Evolutionary conservation across 2,797 vertebrate species (phyloP).

Genomic region (Salarias fasciatus): DNA sequence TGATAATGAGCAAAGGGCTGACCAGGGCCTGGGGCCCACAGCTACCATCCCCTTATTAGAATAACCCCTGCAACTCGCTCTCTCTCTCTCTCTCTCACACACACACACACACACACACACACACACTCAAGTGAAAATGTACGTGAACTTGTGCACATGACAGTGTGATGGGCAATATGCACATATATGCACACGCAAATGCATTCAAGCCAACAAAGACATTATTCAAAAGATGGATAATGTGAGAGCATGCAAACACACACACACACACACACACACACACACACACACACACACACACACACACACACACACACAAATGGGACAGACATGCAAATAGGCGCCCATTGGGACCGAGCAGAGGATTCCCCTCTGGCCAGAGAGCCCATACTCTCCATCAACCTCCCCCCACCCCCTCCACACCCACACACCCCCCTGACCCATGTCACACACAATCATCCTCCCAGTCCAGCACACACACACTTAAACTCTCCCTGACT

Average conservation of each 20-base stretch:
- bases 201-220: conserved; percentile 57
- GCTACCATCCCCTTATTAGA: conserved; percentile 76
- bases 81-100: conserved; percentile 18
- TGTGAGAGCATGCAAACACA: conserved; percentile 54
- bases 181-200: conserved; percentile 58
- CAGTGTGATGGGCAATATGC: conserved; percentile 63
- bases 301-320: conserved; percentile 52
- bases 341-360: conserved; percentile 56
- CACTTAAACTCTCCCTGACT: conserved; percentile 34
- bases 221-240: conserved; percentile 66
- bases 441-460: conserved; percentile 77
- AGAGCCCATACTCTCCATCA: conserved; percentile 60
- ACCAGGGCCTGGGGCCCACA: conserved; percentile 72
- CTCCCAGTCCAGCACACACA: conserved; percentile 54
- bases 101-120: conserved; percentile 16
- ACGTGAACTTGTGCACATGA: conserved; percentile 53
- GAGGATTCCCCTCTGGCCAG: conserved; percentile 75
- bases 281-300: no score
- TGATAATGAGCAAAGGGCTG: conserved; percentile 79
- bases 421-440: conserved; percentile 57
- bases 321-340: conserved; percentile 73
- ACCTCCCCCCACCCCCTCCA: conserved; percentile 25
- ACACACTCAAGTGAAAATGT: conserved; percentile 48
- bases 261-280: no score
- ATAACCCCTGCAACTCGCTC: conserved; percentile 72